Evolutionary conservation across 2,113 vertebrate genomes (phyloP).

Genomic region (Lampris megalopsis): DNA sequence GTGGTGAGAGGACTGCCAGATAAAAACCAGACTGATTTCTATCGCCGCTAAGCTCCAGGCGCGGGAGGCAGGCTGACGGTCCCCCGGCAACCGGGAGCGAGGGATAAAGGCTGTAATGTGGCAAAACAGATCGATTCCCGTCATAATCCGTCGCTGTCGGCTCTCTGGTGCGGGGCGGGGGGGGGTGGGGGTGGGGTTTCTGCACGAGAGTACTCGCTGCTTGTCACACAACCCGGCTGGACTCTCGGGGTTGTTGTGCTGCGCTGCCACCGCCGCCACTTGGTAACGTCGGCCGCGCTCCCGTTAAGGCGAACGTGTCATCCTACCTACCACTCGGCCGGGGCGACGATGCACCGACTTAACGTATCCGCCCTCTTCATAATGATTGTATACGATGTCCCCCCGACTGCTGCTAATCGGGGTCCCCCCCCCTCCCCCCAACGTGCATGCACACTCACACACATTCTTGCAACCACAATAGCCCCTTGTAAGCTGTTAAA

Average conservation of each 20-base stretch:
- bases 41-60: conserved; percentile 54
- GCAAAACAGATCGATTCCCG: conserved; percentile 62
- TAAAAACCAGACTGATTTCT: conserved; percentile 58
- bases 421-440: neutral
- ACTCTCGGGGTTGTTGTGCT: conserved; percentile 44
- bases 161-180: conserved; percentile 27
- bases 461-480: conserved; percentile 11
- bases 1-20: conserved; percentile 53
- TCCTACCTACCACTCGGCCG: no score
- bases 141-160: conserved; percentile 61
- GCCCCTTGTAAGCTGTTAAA: conserved; percentile 41
- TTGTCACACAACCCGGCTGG: conserved; percentile 52
- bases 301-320: no score
- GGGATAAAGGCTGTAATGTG: conserved; percentile 64
- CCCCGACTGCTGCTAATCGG: neutral
- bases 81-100: conserved; percentile 49
- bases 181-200: no score
- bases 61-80: conserved; percentile 39
- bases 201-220: conserved; percentile 30
- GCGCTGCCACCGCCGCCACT: conserved; percentile 30
- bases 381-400: no score
- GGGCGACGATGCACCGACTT: no score
- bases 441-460: neutral
- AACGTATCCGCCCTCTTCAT: no score
- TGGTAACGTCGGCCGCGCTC: no score